Evolutionary conservation across 2,113 vertebrate species (phyloP).

Genomic region (Amblyornis subalaris): DNA sequence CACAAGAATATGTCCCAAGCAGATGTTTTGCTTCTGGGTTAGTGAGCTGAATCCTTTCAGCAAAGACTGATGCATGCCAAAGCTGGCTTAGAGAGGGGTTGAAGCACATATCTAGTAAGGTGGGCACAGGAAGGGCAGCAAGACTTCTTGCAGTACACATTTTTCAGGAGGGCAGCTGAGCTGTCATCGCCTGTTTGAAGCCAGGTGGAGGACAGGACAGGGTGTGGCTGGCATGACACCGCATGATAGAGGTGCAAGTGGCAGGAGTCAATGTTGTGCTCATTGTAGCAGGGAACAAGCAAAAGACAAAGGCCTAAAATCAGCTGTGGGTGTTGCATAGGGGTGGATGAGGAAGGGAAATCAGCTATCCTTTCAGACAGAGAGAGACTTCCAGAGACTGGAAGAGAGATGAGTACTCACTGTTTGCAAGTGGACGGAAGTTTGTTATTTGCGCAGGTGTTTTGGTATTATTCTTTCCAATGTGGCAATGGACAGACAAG

Average conservation of each 20-base stretch:
- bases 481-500: slow-evolving; percentile 33
- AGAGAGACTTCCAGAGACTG: neutral
- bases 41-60: neutral
- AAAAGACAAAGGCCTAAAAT: neutral
- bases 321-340: neutral
- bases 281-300: neutral
- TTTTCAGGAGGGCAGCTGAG: neutral
- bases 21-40: neutral
- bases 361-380: neutral
- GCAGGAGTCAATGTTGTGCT: neutral
- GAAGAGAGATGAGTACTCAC: slow-evolving; percentile 37
- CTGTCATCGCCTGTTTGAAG: neutral
- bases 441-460: neutral
- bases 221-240: neutral
- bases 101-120: neutral
- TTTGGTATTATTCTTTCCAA: neutral
- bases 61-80: neutral
- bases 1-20: neutral
- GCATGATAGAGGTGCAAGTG: neutral
- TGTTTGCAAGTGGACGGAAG: slow-evolving; percentile 31
- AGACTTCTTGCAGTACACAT: neutral
- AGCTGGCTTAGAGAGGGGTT: neutral
- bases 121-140: neutral
- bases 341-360: neutral
- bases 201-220: neutral